Evolutionary conservation across 23 tunicate genomes (phyloP).

Genomic region (Clavelina lepadiformis): DNA sequence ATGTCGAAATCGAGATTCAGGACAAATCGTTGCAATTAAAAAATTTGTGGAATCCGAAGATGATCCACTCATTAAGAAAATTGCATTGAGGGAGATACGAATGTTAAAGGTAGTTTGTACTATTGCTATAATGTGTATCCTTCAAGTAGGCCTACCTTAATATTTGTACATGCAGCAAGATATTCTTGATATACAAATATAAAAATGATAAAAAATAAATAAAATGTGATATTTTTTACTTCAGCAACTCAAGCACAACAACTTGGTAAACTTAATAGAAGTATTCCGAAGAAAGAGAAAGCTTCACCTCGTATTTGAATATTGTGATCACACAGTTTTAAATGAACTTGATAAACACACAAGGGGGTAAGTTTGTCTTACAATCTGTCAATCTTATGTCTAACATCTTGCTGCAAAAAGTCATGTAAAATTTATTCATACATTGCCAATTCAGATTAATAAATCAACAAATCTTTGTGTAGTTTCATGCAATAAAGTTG

Average conservation of each 20-base stretch:
- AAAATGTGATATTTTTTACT: background rate
- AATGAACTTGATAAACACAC: conserved; percentile 89
- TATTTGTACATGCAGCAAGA: no score
- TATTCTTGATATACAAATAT: background rate
- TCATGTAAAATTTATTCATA: no score
- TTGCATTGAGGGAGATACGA: conserved; percentile 93
- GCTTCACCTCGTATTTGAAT: conserved; percentile 97
- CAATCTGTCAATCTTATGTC: background rate
- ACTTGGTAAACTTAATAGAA: conserved; percentile 92
- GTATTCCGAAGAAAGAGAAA: conserved; percentile 88
- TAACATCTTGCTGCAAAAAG: no score
- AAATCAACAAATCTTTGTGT: no score
- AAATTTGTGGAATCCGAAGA: conserved; percentile 99
- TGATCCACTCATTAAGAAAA: conserved; percentile 95
- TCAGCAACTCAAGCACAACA: conserved; percentile 96
- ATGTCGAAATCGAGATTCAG: conserved; percentile 86
- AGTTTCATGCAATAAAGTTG: no score
- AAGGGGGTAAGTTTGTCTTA: conserved; percentile 81
- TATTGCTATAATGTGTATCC: background rate
- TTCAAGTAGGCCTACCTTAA: background rate
- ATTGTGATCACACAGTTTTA: conserved; percentile 97
- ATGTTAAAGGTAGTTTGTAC: conserved; percentile 61
- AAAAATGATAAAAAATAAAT: background rate
- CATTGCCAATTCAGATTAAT: no score
- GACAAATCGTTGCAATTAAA: conserved; percentile 95